Evolutionary conservation across 92 coral and sea anemone species (phyloP), one percentile per base, ranked within the genome.

Genomic region (Epizoanthus stellaris): DNA sequence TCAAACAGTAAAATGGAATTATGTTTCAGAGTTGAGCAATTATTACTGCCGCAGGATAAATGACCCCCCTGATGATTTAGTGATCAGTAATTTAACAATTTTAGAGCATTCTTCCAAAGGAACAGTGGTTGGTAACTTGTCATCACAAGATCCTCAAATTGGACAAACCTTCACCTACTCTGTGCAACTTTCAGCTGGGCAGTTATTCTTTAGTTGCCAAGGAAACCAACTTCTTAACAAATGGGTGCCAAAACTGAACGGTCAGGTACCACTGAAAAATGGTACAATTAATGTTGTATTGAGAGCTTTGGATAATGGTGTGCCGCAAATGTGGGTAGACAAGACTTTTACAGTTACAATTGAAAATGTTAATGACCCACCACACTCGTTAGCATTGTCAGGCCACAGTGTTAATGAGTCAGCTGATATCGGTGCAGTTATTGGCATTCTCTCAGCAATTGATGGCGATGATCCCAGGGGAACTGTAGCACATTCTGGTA

Each of bases 321-420:
- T 71, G 6, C 98, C 98, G 3, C 91, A 82, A 21, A 92, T 94
- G 98, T 89, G 95, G 92, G 65, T 76, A 1, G 92, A 91, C 4
- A 82, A 89, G 72, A 60, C 81, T 4, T 90, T 96, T 57, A 75
- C 67, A 6, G 76, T 96, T 12, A 77, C 86, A 47, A 68, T 96
- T 9, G 61, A 81, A 39, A 79, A 96, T 77, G 89, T 96, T 23
- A 96, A 96, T 77, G 98, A 96, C 71, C 98, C 98, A 16, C 98
- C 98, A 43, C 82, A 92, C 49, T 86, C 87, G 30, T 62, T 96
- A n/a, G 79, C 80, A 13, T 82, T 96, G 71, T 90, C 98, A 3
- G 88, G 87, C 59, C 52, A 88, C 39, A 80, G 75, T 3, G 88
- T 96, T 14, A 75, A 69, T 36, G 98, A 96, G 86, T 94, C 93